Conservation (phyloP, 2,888 invertebrate species). For the Osmoderma eremita region DNA sequence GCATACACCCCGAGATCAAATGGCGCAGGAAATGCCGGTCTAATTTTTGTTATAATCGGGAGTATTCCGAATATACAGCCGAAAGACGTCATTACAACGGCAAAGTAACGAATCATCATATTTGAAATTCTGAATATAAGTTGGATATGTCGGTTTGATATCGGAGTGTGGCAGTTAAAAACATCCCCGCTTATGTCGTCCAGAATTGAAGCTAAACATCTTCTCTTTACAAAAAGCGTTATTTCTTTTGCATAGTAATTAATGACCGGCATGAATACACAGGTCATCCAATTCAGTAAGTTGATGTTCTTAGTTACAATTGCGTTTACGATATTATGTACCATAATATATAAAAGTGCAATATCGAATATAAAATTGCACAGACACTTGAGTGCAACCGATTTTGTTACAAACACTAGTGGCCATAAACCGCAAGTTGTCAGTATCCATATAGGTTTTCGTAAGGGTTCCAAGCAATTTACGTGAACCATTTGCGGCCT, state of each 20-base stretch:
- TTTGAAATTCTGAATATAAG: constrained; percentile 1
- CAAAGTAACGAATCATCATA: constrained; percentile 6
- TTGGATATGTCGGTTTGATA: constrained; percentile 13
- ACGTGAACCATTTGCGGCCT: background rate
- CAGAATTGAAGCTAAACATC: constrained; percentile 1
- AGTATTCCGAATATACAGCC: constrained; percentile 2
- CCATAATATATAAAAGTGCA: background rate
- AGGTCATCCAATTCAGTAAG: constrained; percentile 13
- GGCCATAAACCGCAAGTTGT: constrained; percentile 16
- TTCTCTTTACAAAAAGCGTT: background rate
- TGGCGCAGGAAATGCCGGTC: constrained; percentile 8
- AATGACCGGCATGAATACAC: constrained; percentile 13
- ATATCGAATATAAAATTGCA: background rate
- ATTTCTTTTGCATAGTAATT: constrained; percentile 16
- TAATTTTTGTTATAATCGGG: constrained; percentile 2
- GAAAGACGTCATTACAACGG: constrained; percentile 3
- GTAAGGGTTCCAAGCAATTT: background rate
- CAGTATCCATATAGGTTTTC: constrained; percentile 8
- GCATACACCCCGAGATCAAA: constrained; percentile 1
- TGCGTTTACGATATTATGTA: constrained; percentile 11
- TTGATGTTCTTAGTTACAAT: constrained; percentile 5
- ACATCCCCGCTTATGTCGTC: background rate
- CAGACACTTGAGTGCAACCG: background rate
- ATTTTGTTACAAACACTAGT: too few relatives aligned
- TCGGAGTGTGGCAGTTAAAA: constrained; percentile 8